Base-by-base conservation (phyloP, 2,888 invertebrate species). In the Drosophila pegasa region DNA sequence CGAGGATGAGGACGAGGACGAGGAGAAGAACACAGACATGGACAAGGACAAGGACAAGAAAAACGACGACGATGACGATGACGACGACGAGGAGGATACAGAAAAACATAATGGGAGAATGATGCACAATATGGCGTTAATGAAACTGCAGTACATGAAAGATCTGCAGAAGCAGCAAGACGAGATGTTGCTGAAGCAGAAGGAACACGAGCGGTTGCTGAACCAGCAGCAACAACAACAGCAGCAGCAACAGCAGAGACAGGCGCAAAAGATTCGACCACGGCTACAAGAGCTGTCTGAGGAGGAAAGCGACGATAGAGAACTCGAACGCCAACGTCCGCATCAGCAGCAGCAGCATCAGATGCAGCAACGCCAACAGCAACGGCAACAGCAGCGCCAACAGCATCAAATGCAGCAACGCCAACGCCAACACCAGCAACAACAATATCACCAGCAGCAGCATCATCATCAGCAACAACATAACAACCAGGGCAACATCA, bases 401-500 rank as follows among this genome's bases (percentile, higher is more conserved):
- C 58, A 62, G 5, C 40, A 72, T n/a, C n/a, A n/a, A n/a, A n/a
- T n/a, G 20, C 60, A 64, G n/a, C 59, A 63, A 6, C 47, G 61
- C 0, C 18, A 52, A 0, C 59, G 48, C 1, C 40, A 62, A 2
- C 33, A 52, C 2, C 9, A 60, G 10, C 47, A 47, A 18, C 65
- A 65, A 8, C 79, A 69, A 0, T 59, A 60, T 16, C 73, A 59
- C 2, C 68, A 75, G 2, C 65, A 57, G 6, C 54, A 41, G 18
- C 18, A 52, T 18, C 35, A 45, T 4, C 61, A 45, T 2, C 38
- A 48, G 20, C 78, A 72, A 8, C 71, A 69, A 35, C 31, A 52
- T 10, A 56, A 57, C 9, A n/a, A 12, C 37, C 22, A 55, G 22
- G 12, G 45, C 31, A 33, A 45, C 31, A 25, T 16, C 33, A 16